phyloP scores from a whole-genome alignment of 2,888 invertebrate genomes.

The Aethes cnicana region DNA sequence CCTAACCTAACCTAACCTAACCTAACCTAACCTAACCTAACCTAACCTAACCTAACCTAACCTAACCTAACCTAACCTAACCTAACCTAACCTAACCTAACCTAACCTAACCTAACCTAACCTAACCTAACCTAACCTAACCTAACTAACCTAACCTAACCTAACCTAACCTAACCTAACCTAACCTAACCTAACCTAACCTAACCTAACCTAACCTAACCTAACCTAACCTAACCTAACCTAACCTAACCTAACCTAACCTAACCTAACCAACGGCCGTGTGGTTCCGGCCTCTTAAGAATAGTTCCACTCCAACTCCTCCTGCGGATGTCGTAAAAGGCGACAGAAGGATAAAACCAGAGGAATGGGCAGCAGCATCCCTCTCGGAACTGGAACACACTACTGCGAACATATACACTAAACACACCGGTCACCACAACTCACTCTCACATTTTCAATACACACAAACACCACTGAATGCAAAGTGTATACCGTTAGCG shows the following conservation, averaged over 20 bases:
- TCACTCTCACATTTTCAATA: too few species aligned
- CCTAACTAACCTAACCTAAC: slow-evolving; percentile 13
- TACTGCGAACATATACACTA: too few species aligned
- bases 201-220: slow-evolving; percentile 27
- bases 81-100: slow-evolving; percentile 21
- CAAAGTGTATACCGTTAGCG: too few species aligned
- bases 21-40: slow-evolving; percentile 21
- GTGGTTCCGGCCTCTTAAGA: too few species aligned
- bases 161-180: slow-evolving; percentile 28
- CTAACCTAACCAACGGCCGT: too few species aligned
- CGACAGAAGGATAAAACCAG: too few species aligned
- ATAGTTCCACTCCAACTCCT: too few species aligned
- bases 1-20: slow-evolving; percentile 18
- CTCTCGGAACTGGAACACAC: too few species aligned
- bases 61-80: slow-evolving; percentile 21
- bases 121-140: slow-evolving; percentile 20
- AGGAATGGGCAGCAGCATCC: too few species aligned
- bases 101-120: slow-evolving; percentile 20
- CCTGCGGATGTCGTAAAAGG: too few species aligned
- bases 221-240: slow-evolving; percentile 27
- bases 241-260: slow-evolving; percentile 5
- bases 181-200: slow-evolving; percentile 27
- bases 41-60: slow-evolving; percentile 21
- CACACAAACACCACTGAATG: too few species aligned
- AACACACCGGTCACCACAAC: too few species aligned